Evolutionary conservation across 2,113 vertebrate genomes (phyloP).

Genomic region (Lethenteron camtschaticum): DNA sequence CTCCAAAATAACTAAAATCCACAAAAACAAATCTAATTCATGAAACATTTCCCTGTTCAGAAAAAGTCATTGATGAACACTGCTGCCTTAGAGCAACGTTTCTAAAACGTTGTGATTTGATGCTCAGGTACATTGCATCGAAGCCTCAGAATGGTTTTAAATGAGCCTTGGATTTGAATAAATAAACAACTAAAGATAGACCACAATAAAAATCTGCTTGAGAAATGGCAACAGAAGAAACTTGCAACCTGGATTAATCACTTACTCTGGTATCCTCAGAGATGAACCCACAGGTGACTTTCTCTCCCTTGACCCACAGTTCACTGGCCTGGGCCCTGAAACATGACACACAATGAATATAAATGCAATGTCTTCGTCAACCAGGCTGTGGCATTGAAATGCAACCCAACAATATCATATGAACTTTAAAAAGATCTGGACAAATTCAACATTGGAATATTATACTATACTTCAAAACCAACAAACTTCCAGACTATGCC

Average conservation of each 20-base stretch:
- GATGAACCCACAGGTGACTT: slow-evolving; percentile 94
- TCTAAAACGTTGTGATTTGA: too few relatives aligned
- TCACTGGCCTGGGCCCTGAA: slow-evolving; percentile 85
- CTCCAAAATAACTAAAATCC: too few relatives aligned
- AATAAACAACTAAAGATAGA: too few relatives aligned
- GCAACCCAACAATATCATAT: neutral
- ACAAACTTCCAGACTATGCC: neutral
- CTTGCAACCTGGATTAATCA: neutral
- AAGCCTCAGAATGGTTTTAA: too few relatives aligned
- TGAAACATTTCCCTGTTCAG: too few relatives aligned
- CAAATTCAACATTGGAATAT: neutral
- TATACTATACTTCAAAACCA: neutral
- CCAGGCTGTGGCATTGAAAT: neutral
- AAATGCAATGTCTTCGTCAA: neutral
- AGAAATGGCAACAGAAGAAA: too few relatives aligned
- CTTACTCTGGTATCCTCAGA: slow-evolving; percentile 80
- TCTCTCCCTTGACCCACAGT: slow-evolving; percentile 90
- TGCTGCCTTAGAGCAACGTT: too few relatives aligned
- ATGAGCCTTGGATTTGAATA: too few relatives aligned
- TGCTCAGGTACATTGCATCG: too few relatives aligned
- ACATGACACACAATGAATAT: slow-evolving; percentile 7
- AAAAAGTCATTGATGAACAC: too few relatives aligned
- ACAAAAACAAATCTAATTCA: too few relatives aligned
- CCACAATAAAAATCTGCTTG: too few relatives aligned
- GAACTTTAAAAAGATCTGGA: neutral